Base-by-base conservation (phyloP, 92 coral and sea anemone genomes). In the Palythoa caribaeorum region DNA sequence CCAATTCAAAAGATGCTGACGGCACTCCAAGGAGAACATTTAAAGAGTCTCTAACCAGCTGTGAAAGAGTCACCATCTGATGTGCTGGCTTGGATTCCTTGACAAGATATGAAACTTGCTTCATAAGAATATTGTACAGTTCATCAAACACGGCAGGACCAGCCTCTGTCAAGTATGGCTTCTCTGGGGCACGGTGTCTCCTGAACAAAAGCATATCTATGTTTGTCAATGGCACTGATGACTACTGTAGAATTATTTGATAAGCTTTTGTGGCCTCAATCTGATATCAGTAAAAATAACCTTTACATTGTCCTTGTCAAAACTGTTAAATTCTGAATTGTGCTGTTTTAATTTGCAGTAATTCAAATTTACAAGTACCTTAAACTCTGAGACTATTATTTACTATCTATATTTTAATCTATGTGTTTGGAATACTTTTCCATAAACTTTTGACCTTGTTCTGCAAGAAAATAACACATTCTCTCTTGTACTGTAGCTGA, bases 11-110 rank as follows among this genome's bases (percentile, higher is more conserved):
- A 12, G 98, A 91, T 53, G 73, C 51, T n/a, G 99, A 96, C 13
- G 99, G 99, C 11, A 97, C 99, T 57, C 97, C 99, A 84, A 97
- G 94, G 10, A 97, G 87, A 11, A 97, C 96, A 89, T 91, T 92
- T 44, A 97, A 76, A 6, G 96, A 92, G 69, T 95, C 97, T 54
- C 87, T 88, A 77, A 95, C 87, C 71, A 97, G 87, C 28, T 84
- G 90, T 36, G 28, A 83, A 78, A 94, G 68, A 28, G 89, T 66
- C 15, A 88, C 88, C 93, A 92, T 89, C 48, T 38, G 62, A 39
- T 50, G 73, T 14, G 85, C 71, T 28, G 88, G 94, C 50, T 57
- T 90, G 14, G 96, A 94, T 47, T 93, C 71, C 76, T 90, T 89
- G 9, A 96, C 94, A 9, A 97, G 88, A 84, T 91, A 97, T 0